These are phyloP conservation scores for Nothura maculosa DNA, from an alignment of 2,797 vertebrate species.

Conservation along the genomic window DNA sequence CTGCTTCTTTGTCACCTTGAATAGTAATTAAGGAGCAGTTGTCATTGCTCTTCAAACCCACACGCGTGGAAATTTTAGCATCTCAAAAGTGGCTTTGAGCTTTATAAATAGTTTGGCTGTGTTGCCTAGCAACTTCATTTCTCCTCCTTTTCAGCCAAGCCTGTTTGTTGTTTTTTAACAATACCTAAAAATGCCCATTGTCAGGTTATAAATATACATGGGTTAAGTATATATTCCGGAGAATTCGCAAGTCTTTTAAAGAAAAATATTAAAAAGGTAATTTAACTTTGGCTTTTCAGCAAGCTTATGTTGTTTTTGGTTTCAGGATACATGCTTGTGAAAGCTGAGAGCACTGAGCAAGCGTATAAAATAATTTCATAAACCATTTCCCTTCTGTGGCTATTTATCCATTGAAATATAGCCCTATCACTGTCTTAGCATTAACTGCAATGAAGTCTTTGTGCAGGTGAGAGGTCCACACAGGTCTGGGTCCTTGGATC, in stretches of 20 bases:
- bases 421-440: not conserved
- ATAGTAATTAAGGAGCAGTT: conserved; percentile 67
- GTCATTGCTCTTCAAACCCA: conserved; percentile 57
- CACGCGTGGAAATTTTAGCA: conserved; percentile 39
- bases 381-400: not conserved
- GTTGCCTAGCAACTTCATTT: conserved; percentile 71
- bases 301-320: not conserved
- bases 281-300: conserved; percentile 3
- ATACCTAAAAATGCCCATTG: not conserved
- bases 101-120: conserved; percentile 63
- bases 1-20: conserved; percentile 65
- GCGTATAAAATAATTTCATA: not conserved
- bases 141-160: conserved; percentile 23
- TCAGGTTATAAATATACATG: not conserved
- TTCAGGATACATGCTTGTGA: not conserved
- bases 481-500: not conserved
- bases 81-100: conserved; percentile 48
- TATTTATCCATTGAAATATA: conserved; percentile 3
- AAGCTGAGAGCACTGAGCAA: conserved; percentile 4
- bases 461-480: not conserved
- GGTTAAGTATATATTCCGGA: not conserved
- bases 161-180: conserved; percentile 16
- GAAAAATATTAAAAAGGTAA: not conserved
- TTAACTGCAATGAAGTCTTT: not conserved
- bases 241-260: not conserved